These are phyloP conservation scores for Leucosticte australis DNA, from an alignment of 2,113 vertebrate species.

Conservation along the genomic window DNA sequence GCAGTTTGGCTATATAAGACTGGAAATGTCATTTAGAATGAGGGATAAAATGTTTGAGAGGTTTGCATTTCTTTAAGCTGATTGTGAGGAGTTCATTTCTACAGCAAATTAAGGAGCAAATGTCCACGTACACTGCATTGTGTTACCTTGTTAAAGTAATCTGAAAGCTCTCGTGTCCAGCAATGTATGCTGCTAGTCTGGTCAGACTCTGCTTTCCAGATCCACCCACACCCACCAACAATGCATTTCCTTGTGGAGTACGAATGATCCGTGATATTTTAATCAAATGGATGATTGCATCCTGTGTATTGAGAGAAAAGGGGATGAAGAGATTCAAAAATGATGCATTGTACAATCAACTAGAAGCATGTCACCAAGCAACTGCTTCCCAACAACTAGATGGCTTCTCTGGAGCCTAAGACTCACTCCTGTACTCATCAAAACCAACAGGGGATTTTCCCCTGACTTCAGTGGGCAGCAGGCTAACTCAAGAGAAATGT, in stretches of 20 bases:
- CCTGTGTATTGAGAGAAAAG: slow-evolving; percentile 63
- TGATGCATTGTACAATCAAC: background rate
- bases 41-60: background rate
- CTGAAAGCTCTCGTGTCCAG: slow-evolving; percentile 84
- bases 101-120: background rate
- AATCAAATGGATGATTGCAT: slow-evolving; percentile 83
- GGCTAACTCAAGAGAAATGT: background rate
- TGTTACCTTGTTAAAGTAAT: slow-evolving; percentile 82
- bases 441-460: background rate
- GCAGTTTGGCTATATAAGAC: background rate
- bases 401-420: background rate
- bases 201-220: slow-evolving; percentile 87
- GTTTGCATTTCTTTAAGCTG: background rate
- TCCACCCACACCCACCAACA: slow-evolving; percentile 84
- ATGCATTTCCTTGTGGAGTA: slow-evolving; percentile 81
- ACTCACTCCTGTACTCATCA: background rate
- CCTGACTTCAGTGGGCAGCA: background rate
- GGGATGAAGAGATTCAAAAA: background rate
- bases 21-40: background rate
- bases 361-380: background rate
- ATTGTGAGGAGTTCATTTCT: background rate
- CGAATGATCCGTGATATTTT: slow-evolving; percentile 83
- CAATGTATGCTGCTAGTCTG: slow-evolving; percentile 79
- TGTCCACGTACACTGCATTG: background rate
- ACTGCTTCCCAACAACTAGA: background rate